Evolutionary conservation across 2,113 vertebrate species (phyloP).

Genomic region (Tetraodon nigroviridis): DNA sequence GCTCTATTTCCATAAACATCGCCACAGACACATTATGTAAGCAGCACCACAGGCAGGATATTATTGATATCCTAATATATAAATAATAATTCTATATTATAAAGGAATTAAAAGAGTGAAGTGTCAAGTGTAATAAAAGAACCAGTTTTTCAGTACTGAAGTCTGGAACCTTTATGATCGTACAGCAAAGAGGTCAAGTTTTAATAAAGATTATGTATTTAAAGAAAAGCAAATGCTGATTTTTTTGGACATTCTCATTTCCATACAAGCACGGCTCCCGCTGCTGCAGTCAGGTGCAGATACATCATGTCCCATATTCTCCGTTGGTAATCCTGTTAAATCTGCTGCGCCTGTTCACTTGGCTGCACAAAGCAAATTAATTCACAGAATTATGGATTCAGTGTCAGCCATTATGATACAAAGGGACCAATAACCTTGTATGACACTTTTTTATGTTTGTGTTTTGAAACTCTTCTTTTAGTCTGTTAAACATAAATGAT

Average conservation of each 20-base stretch:
- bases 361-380: constrained; percentile 4
- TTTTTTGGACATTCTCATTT: no score
- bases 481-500: constrained; percentile 9
- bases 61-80: no score
- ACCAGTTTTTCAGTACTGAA: constrained; percentile 41
- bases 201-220: neutral
- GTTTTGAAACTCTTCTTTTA: neutral
- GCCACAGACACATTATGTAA: constrained; percentile 29
- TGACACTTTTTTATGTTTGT: neutral
- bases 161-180: constrained; percentile 13
- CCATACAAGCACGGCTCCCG: no score
- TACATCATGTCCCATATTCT: no score
- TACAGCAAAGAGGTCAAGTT: constrained; percentile 12
- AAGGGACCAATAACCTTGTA: neutral
- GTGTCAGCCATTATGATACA: neutral
- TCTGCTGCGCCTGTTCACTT: constrained; percentile 12
- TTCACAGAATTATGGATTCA: neutral
- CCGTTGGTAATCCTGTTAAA: constrained; percentile 2
- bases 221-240: neutral
- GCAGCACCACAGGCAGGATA: constrained; percentile 9
- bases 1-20: constrained; percentile 47
- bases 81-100: constrained; percentile 40
- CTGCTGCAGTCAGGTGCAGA: no score
- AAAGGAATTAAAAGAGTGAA: constrained; percentile 32
- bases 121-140: constrained; percentile 27